Base-by-base conservation (phyloP, 1,140 invertebrate species). In the Ephestia elutella region DNA sequence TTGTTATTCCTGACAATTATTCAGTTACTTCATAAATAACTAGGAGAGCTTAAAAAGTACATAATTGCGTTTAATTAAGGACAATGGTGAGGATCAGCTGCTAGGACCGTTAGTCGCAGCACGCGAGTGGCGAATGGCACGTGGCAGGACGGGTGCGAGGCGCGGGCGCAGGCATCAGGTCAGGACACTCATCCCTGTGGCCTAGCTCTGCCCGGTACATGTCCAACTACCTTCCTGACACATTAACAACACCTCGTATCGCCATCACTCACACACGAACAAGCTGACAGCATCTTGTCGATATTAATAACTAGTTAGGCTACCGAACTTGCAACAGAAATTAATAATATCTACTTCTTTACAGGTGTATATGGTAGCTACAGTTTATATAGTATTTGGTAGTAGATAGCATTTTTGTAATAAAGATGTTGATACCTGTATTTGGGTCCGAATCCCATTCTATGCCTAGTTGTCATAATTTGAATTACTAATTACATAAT, bases 51-150 rank as follows among this genome's bases (percentile, higher is more conserved):
- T 25, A 53, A 58, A 57, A 63, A 62, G 57, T 60, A 62, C 58
- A 65, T 67, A 70, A 70, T 69, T 64, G 65, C 49, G 60, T 69
- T 77, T 78, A 82, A 85, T 85, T 82, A 80, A 78, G 62, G 63
- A 78, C 68, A 71, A 78, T 79, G 60, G 65, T 55, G 59, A 60
- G 70, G 63, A 72, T 85, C 82, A 85, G 82, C 78, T 85, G 82
- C 74, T 64, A 56, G 66, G 66, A 70, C 77, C 77, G 82, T 82
- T 81, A 80, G 49, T 56, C 17, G 54, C 62, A 63, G 78, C 82
- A 82, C 78, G 82, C 78, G 74, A 84, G 57, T 11, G 11, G 21
- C 63, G 49, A 8, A 30, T 55, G 59, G 57, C 49, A 30, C 49
- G 50, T 59, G 55, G 62, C 60, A 38, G 25, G 15, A 44, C 5